phyloP scores from a whole-genome alignment of 1,140 invertebrate genomes.

The Mamestra configurata region DNA sequence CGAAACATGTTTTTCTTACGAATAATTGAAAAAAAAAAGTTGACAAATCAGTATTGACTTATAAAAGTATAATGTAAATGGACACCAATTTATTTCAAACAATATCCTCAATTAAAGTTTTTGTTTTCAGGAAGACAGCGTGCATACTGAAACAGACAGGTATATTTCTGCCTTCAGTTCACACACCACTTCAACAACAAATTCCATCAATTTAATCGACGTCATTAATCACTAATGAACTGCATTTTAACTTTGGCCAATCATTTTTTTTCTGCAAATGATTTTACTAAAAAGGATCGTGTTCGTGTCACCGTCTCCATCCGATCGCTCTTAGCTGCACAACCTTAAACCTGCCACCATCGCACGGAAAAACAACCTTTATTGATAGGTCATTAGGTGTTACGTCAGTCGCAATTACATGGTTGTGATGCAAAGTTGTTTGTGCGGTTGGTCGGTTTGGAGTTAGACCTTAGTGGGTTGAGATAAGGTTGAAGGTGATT shows the following conservation, averaged over 20 bases:
- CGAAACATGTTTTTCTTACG: no score
- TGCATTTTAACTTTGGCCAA: conserved; percentile 43
- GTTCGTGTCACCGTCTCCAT: conserved; percentile 62
- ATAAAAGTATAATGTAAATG: no score
- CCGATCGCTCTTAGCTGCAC: conserved; percentile 57
- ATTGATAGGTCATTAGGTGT: conserved; percentile 33
- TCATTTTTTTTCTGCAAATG: conserved; percentile 65
- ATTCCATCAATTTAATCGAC: conserved; percentile 23
- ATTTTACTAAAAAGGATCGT: conserved; percentile 66
- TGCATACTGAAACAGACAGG: not conserved
- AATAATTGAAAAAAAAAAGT: no score
- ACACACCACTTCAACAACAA: conserved; percentile 2
- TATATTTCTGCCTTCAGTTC: no score
- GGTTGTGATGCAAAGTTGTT: conserved; percentile 21
- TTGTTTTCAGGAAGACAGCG: not conserved
- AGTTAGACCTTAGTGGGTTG: conserved; percentile 47
- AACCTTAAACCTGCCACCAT: conserved; percentile 40
- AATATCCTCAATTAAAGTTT: no score
- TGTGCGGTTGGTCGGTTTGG: conserved; percentile 42
- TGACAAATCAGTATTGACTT: no score
- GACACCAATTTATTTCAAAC: no score
- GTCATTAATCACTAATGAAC: conserved; percentile 49
- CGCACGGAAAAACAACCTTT: conserved; percentile 36
- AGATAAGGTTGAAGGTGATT: conserved; percentile 47
- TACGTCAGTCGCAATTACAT: conserved; percentile 45